Conservation (phyloP, 2,888 invertebrate species). For the Volucella inflata region DNA sequence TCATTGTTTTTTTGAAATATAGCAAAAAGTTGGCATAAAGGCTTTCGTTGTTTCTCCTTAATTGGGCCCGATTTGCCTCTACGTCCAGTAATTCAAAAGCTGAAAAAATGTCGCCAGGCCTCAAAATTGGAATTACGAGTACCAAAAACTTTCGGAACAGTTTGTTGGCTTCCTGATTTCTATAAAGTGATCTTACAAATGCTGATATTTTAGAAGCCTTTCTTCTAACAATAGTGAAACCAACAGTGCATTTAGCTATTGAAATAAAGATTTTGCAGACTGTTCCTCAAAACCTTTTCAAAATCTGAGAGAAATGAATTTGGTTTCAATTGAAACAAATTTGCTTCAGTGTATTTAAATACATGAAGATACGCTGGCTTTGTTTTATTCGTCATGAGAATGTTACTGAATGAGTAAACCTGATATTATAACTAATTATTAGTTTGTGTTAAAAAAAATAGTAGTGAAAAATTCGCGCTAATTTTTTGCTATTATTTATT, state of each 20-base stretch:
- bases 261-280: not conserved
- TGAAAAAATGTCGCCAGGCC: not conserved
- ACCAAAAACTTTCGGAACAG: constrained; percentile 16
- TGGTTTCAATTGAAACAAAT: constrained; percentile 29
- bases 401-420: constrained; percentile 27
- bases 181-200: constrained; percentile 1
- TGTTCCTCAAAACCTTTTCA: not conserved
- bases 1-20: constrained; percentile 8
- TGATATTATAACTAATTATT: not conserved
- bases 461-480: not conserved
- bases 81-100: constrained; percentile 1
- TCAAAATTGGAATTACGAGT: not conserved
- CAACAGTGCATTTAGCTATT: constrained; percentile 1
- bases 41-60: not conserved
- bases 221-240: constrained; percentile 20
- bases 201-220: constrained; percentile 10
- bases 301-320: constrained; percentile 17
- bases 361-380: constrained; percentile 13
- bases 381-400: constrained; percentile 6
- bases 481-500: too few relatives aligned
- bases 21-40: not conserved
- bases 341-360: constrained; percentile 26
- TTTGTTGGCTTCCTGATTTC: constrained; percentile 12
- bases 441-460: too few relatives aligned
- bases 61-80: constrained; percentile 11